phyloP scores from a whole-genome alignment of 1,140 invertebrate species.

The Lasaia peninsularis region DNA sequence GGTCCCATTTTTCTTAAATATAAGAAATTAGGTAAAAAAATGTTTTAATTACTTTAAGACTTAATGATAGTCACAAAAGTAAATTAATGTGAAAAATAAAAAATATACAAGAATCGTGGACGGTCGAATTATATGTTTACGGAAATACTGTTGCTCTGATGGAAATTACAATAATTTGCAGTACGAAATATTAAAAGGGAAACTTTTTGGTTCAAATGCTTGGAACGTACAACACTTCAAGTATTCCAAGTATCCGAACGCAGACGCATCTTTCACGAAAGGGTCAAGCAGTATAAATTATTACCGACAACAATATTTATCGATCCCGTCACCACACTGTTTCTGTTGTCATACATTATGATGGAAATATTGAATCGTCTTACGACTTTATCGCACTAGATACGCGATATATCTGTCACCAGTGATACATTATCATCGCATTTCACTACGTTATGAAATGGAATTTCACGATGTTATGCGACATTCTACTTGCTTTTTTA shows the following conservation, averaged over 20 bases:
- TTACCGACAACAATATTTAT: neutral
- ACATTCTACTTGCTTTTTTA: too few species aligned
- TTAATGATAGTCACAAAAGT: too few species aligned
- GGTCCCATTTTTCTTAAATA: neutral
- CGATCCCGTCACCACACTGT: neutral
- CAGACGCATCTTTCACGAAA: neutral
- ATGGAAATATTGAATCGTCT: neutral
- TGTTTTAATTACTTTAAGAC: too few species aligned
- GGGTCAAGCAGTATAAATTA: neutral
- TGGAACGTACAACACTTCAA: neutral
- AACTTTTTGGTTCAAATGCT: neutral
- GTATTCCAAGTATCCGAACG: neutral
- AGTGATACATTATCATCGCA: neutral
- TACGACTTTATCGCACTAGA: neutral
- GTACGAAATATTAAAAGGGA: neutral
- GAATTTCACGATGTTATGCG: too few species aligned
- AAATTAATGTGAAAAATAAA: too few species aligned
- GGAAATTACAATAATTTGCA: too few species aligned
- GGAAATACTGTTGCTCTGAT: too few species aligned
- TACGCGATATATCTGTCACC: constrained; percentile 8
- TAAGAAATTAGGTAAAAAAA: neutral
- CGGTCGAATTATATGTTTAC: too few species aligned
- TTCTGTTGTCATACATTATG: neutral
- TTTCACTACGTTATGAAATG: too few species aligned
- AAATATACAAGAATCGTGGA: too few species aligned